Conservation (phyloP, 2,888 invertebrate species). For the Ferrisia virgata region DNA sequence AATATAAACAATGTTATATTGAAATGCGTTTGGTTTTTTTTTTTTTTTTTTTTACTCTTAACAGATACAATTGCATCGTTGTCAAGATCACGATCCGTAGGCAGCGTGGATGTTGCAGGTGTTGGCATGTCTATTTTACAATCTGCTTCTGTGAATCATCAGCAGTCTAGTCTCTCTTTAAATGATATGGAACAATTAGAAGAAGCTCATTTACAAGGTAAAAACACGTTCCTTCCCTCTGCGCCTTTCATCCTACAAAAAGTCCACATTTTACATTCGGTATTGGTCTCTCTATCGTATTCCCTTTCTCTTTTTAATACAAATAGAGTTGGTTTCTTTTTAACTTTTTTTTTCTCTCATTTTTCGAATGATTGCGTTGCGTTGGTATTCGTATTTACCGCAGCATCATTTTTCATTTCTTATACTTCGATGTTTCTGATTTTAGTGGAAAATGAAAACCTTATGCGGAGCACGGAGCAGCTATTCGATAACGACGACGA, state of each 20-base stretch:
- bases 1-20: slow-evolving; percentile 21
- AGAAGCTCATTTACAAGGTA: slow-evolving; percentile 51
- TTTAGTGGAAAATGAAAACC: slow-evolving; percentile 42
- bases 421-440: not conserved
- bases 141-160: slow-evolving; percentile 59
- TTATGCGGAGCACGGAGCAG: slow-evolving; percentile 12
- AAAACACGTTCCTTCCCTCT: not conserved
- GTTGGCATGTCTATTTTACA: slow-evolving; percentile 55
- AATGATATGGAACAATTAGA: slow-evolving; percentile 67
- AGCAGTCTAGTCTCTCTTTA: slow-evolving; percentile 71
- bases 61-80: slow-evolving; percentile 51
- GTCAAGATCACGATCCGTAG: slow-evolving; percentile 73
- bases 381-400: not conserved
- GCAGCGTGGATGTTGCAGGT: slow-evolving; percentile 62
- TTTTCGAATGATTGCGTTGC: not conserved
- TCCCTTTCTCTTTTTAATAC: not conserved
- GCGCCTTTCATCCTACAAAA: not conserved
- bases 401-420: not conserved
- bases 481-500: slow-evolving; percentile 37
- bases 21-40: not conserved
- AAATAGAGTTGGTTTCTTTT: not conserved
- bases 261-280: not conserved
- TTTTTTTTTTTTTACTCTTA: not conserved
- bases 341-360: too few relatives aligned
- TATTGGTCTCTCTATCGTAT: not conserved